Percentiles rank a stretch among this genome's conserved stretches.
Conservation (phyloP, 2,888 invertebrate genomes). For the Pachydiplax longipennis region DNA sequence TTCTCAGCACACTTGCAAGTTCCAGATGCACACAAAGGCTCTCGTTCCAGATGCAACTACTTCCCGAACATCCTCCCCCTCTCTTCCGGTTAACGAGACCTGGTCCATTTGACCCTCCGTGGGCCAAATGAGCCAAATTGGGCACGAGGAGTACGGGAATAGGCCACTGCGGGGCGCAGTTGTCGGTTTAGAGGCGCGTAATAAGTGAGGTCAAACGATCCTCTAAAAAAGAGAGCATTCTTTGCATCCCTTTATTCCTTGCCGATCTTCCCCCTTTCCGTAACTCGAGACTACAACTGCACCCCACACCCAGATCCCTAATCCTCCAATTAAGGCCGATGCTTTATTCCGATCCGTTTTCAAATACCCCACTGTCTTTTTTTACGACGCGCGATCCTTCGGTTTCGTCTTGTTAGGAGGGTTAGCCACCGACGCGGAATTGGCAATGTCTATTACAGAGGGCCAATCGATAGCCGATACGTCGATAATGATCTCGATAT, state of each 20-base stretch:
- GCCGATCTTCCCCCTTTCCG: neutral
- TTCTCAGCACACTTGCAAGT: no score
- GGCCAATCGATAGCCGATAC: no score
- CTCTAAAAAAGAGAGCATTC: constrained; percentile 7
- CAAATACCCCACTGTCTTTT: neutral
- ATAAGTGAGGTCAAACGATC: constrained; percentile 37
- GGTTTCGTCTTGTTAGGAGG: neutral
- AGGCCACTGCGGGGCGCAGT: neutral
- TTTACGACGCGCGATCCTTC: neutral
- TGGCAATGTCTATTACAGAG: neutral
- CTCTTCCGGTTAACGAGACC: constrained; percentile 8
- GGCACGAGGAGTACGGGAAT: neutral
- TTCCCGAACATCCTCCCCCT: neutral
- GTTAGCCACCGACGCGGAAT: neutral
- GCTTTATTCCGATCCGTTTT: constrained; percentile 22
- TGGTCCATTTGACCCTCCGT: neutral
- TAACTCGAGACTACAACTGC: constrained; percentile 7
- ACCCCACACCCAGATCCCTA: neutral
- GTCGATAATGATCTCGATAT: no score
- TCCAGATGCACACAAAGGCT: neutral
- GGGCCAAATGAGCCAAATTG: constrained; percentile 8
- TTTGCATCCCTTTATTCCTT: constrained; percentile 12
- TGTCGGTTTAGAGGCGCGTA: neutral
- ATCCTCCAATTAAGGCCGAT: constrained; percentile 21
- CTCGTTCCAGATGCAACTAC: neutral